Base-by-base conservation (phyloP, 2,113 vertebrate genomes). In the Poecile atricapillus region DNA sequence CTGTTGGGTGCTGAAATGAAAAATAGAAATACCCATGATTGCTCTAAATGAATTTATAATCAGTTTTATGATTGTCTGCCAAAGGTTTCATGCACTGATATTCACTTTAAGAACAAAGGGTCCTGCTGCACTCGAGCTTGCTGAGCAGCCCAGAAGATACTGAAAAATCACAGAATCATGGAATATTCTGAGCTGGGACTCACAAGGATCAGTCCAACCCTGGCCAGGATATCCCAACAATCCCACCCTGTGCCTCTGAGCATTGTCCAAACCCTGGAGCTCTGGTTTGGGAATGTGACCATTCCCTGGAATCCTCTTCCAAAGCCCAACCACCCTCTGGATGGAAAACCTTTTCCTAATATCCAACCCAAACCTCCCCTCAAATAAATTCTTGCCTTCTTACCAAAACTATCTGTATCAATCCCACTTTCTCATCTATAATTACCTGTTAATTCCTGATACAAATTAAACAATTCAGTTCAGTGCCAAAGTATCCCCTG, bases 1-100 rank as follows among this genome's bases (percentile, higher is more conserved):
- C 9, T 50, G 10, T 20, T 74, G 33, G 25, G 7, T 15, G 17
- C 24, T 35, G 23, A 74, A 86, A 83, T 13, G 2, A 58, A 70
- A 55, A 56, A 33, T 23, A 47, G 4, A 70, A 63, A 35, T 53
- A 4, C 2, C n/a, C 0, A 0, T 31, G 3, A 59, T 84, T 6
- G 1, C 9, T 64, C 39, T 55, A 39, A 39, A 55, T 52, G 0
- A 49, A 28, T 71, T 84, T 64, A 44, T 39, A 74, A 17, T 6
- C 17, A 31, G 11, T 37, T 71, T 79, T 60, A 41, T 20, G 49
- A 56, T 12, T 47, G 11, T 31, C 15, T 71, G 33, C 10, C 2
- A 33, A 74, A 39, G 24, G 10, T 64, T 10, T 68, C n/a, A 46
- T 23, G 5, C 20, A 27, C 10, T 33, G 20, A 10, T 41, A 24